A percentile compares a stretch with the other conserved stretches of the same genome.
These are phyloP conservation scores for Clarias batrachus DNA, from an alignment of 2,113 vertebrate genomes.

Conservation along the genomic window DNA sequence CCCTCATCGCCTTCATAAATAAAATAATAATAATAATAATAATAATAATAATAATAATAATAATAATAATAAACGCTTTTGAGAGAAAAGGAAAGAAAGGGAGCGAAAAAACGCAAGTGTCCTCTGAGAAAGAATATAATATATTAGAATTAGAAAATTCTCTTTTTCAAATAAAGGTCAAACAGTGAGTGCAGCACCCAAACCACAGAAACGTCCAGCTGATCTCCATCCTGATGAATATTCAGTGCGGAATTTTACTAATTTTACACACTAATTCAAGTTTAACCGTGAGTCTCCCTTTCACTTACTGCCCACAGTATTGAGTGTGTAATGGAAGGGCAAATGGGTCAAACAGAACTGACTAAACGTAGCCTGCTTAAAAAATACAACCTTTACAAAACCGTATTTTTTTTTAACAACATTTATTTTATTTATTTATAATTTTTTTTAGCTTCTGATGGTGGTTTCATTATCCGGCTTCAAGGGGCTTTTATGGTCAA, in stretches of 20 bases:
- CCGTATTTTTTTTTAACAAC: neutral
- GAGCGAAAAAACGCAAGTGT: neutral
- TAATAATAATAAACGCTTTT: neutral
- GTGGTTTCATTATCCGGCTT: slow-evolving; percentile 34
- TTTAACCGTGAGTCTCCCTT: neutral
- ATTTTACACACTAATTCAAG: neutral
- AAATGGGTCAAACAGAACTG: slow-evolving; percentile 6
- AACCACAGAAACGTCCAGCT: neutral
- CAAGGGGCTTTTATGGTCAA: slow-evolving; percentile 9
- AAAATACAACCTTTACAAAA: slow-evolving; percentile 17
- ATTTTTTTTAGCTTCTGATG: neutral
- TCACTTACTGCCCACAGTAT: neutral
- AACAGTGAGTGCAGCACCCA: neutral
- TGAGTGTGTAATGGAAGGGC: neutral
- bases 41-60: neutral
- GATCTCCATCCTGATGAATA: slow-evolving; percentile 27
- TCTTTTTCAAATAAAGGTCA: slow-evolving; percentile 27
- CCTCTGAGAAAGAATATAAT: neutral
- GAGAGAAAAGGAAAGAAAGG: neutral
- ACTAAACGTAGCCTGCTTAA: neutral
- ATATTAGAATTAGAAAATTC: slow-evolving; percentile 4
- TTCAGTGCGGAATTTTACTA: neutral
- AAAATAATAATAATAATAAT: neutral
- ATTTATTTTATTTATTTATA: neutral
- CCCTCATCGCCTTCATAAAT: neutral